Evolutionary conservation across 2,113 vertebrate species (phyloP), one percentile per base, ranked within the genome.

Genomic region (Sitta europaea): DNA sequence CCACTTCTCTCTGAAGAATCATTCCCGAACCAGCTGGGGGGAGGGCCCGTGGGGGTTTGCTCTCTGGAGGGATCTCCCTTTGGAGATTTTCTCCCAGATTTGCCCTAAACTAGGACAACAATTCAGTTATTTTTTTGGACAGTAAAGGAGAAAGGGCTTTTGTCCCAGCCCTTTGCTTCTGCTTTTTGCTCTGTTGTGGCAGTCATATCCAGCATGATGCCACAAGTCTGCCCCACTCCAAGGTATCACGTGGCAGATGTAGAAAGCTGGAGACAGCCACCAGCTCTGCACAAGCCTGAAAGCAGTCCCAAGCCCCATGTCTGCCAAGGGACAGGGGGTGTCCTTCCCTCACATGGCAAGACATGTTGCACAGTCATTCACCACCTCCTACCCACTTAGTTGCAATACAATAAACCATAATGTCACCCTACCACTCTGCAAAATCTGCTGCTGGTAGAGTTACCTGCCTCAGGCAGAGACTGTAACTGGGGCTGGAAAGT

Each of bases 211-310:
- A 61, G n/a, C 36, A 10, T 1, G 6, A 25, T 57, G 36, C 35
- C 38, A 36, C 24, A 24, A 53, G 18, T 61, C 36, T 87, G 59
- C 16, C 28, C 10, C 47, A 10, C 38, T 86, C 51, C 43, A 73
- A 27, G 29, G 45, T 76, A 9, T 45, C 68, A 8, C 0, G 0
- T 9, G 15, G n/a, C n/a, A 75, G 53, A 68, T 1, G 4, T 16
- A 33, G 72, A 59, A 66, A 70, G 25, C 63, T 86, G 68, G 72
- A 84, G 65, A 58, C 29, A 58, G 21, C 38, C 54, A 45, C 11
- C 65, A 89, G 38, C 55, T 81, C 77, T 62, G 29, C 2, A 7
- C 51, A n/a, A 78, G 36, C 48, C 85, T 90, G 40, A 35, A 51
- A 79, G 33, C 18, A 35, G 28, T 24, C 57, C 47, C n/a, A 9